Conservation (phyloP, 2,797 vertebrate genomes). For the Anomalospiza imberbis region DNA sequence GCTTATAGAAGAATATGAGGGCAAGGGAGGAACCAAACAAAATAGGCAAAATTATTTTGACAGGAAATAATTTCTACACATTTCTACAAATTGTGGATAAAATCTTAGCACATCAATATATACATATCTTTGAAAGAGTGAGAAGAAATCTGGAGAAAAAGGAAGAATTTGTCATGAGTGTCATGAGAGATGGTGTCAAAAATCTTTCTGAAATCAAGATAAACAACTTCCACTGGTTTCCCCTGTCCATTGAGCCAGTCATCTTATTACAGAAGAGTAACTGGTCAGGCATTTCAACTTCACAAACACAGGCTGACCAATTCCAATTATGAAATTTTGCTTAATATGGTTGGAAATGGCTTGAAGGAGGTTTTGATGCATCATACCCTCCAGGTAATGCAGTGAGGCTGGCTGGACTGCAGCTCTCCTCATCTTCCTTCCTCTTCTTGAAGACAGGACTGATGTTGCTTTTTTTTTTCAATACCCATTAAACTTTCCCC, state of each 20-base stretch:
- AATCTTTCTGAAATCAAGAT: not conserved
- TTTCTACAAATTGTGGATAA: not conserved
- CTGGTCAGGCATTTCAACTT: not conserved
- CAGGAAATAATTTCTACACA: not conserved
- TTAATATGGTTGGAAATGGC: not conserved
- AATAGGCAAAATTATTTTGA: not conserved
- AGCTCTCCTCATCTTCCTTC: not conserved
- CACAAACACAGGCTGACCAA: not conserved
- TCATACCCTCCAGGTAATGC: not conserved
- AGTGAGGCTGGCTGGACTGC: not conserved
- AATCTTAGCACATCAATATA: not conserved
- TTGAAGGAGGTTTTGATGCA: not conserved
- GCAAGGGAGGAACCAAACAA: not conserved
- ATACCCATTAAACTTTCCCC: not conserved
- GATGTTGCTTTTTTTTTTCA: not conserved
- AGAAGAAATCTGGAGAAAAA: not conserved
- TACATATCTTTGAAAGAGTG: not conserved
- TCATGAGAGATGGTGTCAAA: not conserved
- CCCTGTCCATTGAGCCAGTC: not conserved
- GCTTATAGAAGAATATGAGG: not conserved
- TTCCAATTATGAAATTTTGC: rapidly evolving
- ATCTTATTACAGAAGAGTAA: not conserved
- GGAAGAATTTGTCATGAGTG: not conserved
- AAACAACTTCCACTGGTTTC: not conserved
- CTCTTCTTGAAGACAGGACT: not conserved